phyloP scores from a whole-genome alignment of 1,140 invertebrate genomes.

The Dinoponera quadriceps region DNA sequence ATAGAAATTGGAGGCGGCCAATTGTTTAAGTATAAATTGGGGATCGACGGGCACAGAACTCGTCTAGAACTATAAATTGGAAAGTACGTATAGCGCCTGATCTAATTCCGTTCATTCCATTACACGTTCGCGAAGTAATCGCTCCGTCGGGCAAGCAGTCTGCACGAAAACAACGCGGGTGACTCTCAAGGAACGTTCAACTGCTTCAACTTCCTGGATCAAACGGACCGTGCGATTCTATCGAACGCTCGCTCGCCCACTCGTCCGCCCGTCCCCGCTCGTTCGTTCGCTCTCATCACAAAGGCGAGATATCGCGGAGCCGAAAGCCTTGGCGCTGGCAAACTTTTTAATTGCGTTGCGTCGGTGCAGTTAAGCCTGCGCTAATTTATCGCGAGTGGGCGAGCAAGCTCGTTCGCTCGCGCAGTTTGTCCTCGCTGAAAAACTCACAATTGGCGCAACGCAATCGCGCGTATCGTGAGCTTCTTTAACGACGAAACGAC shows the following conservation, averaged over 20 bases:
- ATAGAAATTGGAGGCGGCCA: conserved; percentile 12
- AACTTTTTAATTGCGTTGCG: conserved; percentile 60
- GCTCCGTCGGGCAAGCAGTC: conserved; percentile 21
- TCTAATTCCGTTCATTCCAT: conserved; percentile 57
- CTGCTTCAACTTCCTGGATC: conserved; percentile 48
- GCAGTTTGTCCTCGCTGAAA: conserved; percentile 6
- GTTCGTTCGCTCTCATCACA: conserved; percentile 26
- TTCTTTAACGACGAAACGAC: conserved; percentile 15
- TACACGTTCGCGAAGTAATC: conserved; percentile 41
- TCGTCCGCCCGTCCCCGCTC: conserved; percentile 4
- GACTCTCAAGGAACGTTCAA: conserved; percentile 55
- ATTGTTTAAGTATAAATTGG: conserved; percentile 53
- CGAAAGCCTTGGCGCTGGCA: conserved; percentile 38
- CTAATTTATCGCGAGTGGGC: conserved; percentile 33
- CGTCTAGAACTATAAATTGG: conserved; percentile 45
- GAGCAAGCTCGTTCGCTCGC: not conserved
- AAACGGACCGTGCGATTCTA: conserved; percentile 54
- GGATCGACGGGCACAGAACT: conserved; percentile 23
- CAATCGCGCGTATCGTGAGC: not conserved
- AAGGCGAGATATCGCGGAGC: conserved; percentile 37
- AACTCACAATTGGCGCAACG: conserved; percentile 30
- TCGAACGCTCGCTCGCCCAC: conserved; percentile 31
- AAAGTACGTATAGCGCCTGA: conserved; percentile 54
- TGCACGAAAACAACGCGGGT: conserved; percentile 45
- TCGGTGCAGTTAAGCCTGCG: conserved; percentile 2